Evolutionary conservation across 2,113 vertebrate genomes (phyloP).

Genomic region (Vombatus ursinus): DNA sequence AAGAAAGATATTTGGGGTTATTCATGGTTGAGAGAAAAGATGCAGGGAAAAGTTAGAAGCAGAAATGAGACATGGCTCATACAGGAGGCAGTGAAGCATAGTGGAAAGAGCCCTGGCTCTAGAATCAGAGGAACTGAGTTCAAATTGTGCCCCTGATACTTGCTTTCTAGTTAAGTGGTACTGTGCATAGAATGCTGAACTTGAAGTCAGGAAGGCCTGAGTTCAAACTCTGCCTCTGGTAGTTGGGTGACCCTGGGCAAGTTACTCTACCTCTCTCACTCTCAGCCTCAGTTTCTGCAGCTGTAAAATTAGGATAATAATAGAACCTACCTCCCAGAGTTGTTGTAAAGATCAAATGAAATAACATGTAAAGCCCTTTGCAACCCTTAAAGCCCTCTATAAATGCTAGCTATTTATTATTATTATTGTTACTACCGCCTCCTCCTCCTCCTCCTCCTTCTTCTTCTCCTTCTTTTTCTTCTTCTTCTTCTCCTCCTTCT

Average conservation of each 20-base stretch:
- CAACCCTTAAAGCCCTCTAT: not conserved
- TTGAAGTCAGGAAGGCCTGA: not conserved
- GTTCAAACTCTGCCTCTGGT: not conserved
- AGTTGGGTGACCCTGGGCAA: not conserved
- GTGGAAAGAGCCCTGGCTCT: not conserved
- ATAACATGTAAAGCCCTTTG: not conserved
- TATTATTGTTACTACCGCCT: not conserved
- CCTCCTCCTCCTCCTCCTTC: too few species aligned
- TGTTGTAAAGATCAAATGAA: not conserved
- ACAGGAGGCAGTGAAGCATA: not conserved
- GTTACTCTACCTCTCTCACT: not conserved
- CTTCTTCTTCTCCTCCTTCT: too few species aligned
- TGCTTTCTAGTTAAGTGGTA: not conserved
- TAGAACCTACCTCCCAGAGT: not conserved
- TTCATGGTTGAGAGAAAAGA: not conserved
- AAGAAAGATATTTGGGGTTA: not conserved
- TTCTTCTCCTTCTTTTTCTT: too few species aligned
- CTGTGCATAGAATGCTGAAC: not conserved
- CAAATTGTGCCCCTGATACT: not conserved
- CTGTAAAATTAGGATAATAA: not conserved
- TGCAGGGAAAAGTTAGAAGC: not conserved
- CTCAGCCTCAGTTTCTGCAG: not conserved
- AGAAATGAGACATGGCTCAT: not conserved
- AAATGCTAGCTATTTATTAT: not conserved
- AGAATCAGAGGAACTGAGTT: not conserved